A percentile compares a stretch with the other conserved stretches of the same genome.
phyloP scores from a whole-genome alignment of 2,113 vertebrate species.

The Onychostruthus taczanowskii region DNA sequence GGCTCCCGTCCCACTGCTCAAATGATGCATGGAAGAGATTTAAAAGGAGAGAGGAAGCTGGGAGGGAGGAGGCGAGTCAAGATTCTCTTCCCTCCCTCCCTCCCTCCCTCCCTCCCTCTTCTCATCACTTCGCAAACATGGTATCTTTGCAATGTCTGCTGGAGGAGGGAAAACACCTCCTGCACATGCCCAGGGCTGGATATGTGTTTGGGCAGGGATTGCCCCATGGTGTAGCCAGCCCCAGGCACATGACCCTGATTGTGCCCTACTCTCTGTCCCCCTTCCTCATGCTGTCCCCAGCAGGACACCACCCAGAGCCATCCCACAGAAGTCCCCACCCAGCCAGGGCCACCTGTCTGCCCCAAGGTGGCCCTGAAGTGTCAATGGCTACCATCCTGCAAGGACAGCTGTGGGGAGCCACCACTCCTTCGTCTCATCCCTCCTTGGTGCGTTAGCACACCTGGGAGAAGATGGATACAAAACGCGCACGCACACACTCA shows the following conservation, averaged over 20 bases:
- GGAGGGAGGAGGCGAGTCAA: not conserved
- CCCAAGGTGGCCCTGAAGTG: not conserved
- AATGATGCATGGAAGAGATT: not conserved
- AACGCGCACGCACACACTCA: not conserved
- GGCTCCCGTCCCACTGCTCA: not conserved
- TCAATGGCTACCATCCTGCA: not conserved
- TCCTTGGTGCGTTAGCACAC: not conserved
- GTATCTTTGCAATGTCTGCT: not conserved
- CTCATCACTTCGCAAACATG: not conserved
- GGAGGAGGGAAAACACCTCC: not conserved
- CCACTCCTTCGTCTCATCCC: not conserved
- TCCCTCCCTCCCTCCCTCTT: not conserved
- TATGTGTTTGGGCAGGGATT: not conserved
- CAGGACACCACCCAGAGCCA: not conserved
- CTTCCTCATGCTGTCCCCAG: not conserved
- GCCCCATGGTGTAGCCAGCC: not conserved
- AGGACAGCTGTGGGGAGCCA: not conserved
- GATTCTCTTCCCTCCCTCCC: not conserved
- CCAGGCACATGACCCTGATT: rapidly evolving
- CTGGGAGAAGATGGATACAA: constrained; percentile 2
- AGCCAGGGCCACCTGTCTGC: not conserved
- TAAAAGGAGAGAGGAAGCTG: not conserved
- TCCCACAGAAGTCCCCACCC: not conserved
- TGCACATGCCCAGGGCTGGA: not conserved
- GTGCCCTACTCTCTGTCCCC: not conserved